These are phyloP conservation scores for Tenrec ecaudatus DNA, from an alignment of 2,113 vertebrate species.

Conservation along the genomic window DNA sequence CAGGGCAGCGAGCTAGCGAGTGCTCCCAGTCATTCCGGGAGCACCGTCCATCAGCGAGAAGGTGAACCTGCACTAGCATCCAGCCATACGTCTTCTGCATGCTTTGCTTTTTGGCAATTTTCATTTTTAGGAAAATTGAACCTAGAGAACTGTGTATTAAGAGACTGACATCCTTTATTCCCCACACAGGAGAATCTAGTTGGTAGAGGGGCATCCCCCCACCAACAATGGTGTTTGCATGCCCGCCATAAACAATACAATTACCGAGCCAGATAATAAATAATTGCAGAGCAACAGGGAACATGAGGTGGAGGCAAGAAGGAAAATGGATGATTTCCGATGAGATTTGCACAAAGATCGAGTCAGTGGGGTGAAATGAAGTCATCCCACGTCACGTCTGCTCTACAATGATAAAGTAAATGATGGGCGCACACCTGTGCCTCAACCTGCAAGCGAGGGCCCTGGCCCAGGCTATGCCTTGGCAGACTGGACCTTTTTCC, in stretches of 20 bases:
- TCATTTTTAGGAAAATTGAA: conserved; percentile 72
- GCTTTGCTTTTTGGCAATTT: conserved; percentile 62
- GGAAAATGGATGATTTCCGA: background rate
- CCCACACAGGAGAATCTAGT: conserved; percentile 16
- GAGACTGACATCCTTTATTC: conserved; percentile 63
- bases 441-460: background rate
- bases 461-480: background rate
- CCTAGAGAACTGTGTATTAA: conserved; percentile 49
- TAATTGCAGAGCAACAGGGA: conserved; percentile 63
- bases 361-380: conserved; percentile 6
- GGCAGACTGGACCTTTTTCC: background rate
- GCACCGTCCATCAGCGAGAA: background rate
- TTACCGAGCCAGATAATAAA: conserved; percentile 60
- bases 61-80: fast-evolving
- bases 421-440: background rate
- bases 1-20: background rate
- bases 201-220: background rate
- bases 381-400: background rate
- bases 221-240: conserved; percentile 55
- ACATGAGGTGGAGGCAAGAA: conserved; percentile 35
- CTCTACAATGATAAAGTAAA: conserved; percentile 20
- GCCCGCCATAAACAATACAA: conserved; percentile 48
- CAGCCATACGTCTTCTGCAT: conserved; percentile 1
- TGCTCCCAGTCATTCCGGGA: background rate
- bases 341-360: conserved; percentile 48